phyloP scores from a whole-genome alignment of 2,113 vertebrate species.

The Fregata magnificens region DNA sequence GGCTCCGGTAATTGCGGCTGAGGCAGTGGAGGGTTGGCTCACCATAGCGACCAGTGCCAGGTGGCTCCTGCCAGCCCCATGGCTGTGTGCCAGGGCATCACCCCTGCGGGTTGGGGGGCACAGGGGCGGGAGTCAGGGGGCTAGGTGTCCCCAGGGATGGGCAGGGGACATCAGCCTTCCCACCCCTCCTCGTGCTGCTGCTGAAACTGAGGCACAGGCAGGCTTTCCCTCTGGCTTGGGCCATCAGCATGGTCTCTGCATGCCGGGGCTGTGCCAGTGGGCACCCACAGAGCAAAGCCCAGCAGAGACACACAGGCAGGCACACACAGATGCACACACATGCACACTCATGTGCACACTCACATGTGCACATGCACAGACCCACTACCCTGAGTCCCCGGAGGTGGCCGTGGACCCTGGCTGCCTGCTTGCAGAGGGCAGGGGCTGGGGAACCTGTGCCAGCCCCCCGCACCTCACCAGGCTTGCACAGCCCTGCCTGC shows the following conservation, averaged over 20 bases:
- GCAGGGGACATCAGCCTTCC: not conserved
- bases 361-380: not conserved
- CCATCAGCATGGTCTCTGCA: not conserved
- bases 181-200: not conserved
- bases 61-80: not conserved
- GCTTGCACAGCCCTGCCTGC: not conserved
- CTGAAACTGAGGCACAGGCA: not conserved
- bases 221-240: rapidly evolving
- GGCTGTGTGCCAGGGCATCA: not conserved
- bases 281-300: not conserved
- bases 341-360: not conserved
- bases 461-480: not conserved
- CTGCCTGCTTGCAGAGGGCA: not conserved
- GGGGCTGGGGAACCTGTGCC: not conserved
- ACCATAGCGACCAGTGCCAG: not conserved
- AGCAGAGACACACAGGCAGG: not conserved
- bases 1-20: not conserved
- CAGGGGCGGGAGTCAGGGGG: not conserved
- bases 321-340: not conserved
- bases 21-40: not conserved
- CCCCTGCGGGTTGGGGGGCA: not conserved
- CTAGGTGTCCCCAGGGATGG: not conserved
- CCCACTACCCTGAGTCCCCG: not conserved
- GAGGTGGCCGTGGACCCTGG: not conserved
- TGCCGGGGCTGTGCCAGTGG: rapidly evolving